Evolutionary conservation across 2,113 vertebrate species (phyloP).

Genomic region (Ciconia maguari): DNA sequence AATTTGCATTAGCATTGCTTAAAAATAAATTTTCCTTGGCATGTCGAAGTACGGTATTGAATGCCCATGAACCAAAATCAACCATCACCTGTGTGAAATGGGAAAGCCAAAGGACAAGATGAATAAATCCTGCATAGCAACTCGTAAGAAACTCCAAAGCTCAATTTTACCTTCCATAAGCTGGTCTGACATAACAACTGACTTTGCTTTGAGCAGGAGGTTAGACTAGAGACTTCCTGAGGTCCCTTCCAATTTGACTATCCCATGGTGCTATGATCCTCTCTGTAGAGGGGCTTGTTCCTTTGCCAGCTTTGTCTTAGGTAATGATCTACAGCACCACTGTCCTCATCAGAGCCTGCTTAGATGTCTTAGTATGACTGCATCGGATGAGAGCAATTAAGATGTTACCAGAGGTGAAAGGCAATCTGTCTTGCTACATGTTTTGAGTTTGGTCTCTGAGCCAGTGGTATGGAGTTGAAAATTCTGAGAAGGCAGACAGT

Average conservation of each 20-base stretch:
- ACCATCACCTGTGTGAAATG: background rate
- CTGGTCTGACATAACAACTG: background rate
- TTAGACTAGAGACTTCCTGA: background rate
- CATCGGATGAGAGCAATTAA: background rate
- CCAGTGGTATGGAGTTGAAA: background rate
- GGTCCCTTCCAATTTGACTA: background rate
- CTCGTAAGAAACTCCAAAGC: background rate
- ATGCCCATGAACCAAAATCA: background rate
- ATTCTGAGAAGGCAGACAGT: background rate
- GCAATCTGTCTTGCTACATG: background rate
- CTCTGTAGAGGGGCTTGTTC: background rate
- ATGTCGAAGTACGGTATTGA: background rate
- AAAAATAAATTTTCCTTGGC: background rate
- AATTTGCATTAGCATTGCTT: background rate
- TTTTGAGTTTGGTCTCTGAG: background rate
- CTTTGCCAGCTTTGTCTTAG: background rate
- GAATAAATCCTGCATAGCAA: background rate
- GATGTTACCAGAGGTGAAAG: background rate
- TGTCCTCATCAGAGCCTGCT: background rate
- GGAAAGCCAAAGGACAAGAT: background rate
- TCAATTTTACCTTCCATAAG: background rate
- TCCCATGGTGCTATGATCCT: background rate
- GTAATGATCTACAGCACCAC: accelerated
- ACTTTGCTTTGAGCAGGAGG: background rate
- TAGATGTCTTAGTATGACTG: background rate